These are phyloP conservation scores for Lottia gigantea DNA, from an alignment of 2,888 invertebrate species.

Conservation along the genomic window DNA sequence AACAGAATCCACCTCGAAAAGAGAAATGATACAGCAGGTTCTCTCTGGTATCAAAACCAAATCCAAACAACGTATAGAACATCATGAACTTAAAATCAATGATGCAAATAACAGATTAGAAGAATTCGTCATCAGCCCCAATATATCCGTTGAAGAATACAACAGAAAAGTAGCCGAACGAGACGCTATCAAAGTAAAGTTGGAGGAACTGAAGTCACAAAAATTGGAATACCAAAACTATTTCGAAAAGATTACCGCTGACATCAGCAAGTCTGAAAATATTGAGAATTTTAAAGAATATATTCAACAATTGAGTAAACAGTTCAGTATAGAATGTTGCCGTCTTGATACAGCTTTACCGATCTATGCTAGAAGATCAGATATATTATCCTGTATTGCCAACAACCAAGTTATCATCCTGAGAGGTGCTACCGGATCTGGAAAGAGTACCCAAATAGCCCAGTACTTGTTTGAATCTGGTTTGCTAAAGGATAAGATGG, in stretches of 20 bases:
- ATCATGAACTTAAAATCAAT: constrained; percentile 21
- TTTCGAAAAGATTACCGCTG: constrained; percentile 27
- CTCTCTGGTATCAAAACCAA: neutral
- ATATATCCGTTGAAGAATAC: constrained; percentile 27
- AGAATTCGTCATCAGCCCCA: constrained; percentile 3
- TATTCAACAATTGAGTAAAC: constrained; percentile 29
- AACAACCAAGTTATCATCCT: constrained; percentile 60
- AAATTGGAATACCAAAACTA: constrained; percentile 38
- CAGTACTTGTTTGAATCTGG: constrained; percentile 64
- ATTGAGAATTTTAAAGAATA: constrained; percentile 29
- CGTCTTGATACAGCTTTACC: constrained; percentile 51
- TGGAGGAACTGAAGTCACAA: constrained; percentile 43
- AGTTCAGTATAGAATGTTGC: constrained; percentile 48
- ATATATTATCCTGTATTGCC: constrained; percentile 48
- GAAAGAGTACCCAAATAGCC: constrained; percentile 67
- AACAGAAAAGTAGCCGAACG: constrained; percentile 27
- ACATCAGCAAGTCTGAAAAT: constrained; percentile 23
- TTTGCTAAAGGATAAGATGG: constrained; percentile 41
- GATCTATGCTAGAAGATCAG: constrained; percentile 55
- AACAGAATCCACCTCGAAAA: constrained; percentile 5
- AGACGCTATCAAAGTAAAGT: constrained; percentile 37
- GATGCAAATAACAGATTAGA: constrained; percentile 8
- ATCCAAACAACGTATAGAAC: neutral
- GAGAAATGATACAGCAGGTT: neutral
- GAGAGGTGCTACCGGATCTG: constrained; percentile 67